Evolutionary conservation across 1,140 invertebrate genomes (phyloP), one percentile per base, ranked within the genome.

Genomic region (Spodoptera litura): DNA sequence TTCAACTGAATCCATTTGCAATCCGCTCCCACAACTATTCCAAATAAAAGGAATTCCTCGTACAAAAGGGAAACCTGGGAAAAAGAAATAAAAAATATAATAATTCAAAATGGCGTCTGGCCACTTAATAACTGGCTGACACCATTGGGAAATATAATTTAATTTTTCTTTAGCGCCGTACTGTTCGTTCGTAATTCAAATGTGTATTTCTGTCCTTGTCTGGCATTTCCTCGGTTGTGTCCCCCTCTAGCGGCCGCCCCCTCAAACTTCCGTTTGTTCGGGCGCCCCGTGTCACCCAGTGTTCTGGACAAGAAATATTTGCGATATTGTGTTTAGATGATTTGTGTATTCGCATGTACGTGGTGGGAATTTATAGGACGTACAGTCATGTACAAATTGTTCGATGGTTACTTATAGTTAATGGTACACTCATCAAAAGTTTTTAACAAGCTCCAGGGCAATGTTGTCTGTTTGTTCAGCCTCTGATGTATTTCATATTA

Each of bases 131-230:
- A 95, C 94, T 93, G 93, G 91, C 94, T 95, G 94, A 95, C 94
- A 95, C 93, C 94, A 94, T 94, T 93, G 93, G 93, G 93, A 95
- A 94, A 95, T 94, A 95, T 95, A 95, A 95, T 95, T 95, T 95
- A 95, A 95, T 95, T 94, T 94, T 93, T 94, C 91, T 93, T 78
- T 83, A 70, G 75, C 66, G 78, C 88, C 73, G 77, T 92, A 89
- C 84, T 80, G 79, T 80, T 94, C 82, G 77, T 78, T 73, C 86
- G 49, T 74, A 25, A 44, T 58, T 31, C 52, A 55, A 59, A 66
- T 70, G 64, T 15, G 68, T 85, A 80, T 58, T 70, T 77, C 52
- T 83, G 59, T 91, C 89, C 79, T 79, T 85, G 56, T 91, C 88
- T 82, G 53, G 68, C 85, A 83, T 88, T 93, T 89, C 85, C 89